These are phyloP conservation scores for Sarcophaga peregrina DNA, from an alignment of 1,140 invertebrate species.

Conservation along the genomic window DNA sequence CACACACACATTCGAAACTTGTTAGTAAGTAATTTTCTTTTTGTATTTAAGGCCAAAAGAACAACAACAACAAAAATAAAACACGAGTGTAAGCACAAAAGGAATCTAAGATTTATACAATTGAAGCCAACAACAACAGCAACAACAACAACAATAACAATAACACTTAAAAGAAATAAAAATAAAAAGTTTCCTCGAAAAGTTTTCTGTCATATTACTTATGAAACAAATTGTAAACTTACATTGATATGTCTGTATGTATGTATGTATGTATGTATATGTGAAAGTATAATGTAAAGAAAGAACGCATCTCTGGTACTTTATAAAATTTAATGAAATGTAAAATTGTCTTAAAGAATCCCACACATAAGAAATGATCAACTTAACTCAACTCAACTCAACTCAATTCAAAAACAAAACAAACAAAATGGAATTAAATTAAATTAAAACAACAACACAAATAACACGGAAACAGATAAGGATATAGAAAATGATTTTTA, in stretches of 20 bases:
- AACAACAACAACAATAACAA: too few relatives aligned
- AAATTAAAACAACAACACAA: too few relatives aligned
- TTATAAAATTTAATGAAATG: conserved; percentile 38
- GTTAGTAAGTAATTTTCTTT: too few relatives aligned
- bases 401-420: too few relatives aligned
- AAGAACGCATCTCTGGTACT: not conserved
- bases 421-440: too few relatives aligned
- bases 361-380: not conserved
- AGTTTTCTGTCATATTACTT: conserved; percentile 14
- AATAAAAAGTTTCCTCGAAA: not conserved
- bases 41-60: not conserved
- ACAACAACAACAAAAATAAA: not conserved
- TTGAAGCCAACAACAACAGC: too few relatives aligned
- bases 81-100: too few relatives aligned
- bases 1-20: not conserved
- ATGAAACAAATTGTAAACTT: too few relatives aligned
- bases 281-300: not conserved
- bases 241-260: too few relatives aligned
- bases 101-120: not conserved
- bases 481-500: not conserved
- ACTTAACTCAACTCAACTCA: too few relatives aligned
- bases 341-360: conserved; percentile 30
- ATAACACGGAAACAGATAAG: not conserved
- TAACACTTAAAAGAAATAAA: not conserved
- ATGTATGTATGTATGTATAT: too few relatives aligned